Base-by-base conservation (phyloP, 2,113 vertebrate genomes). In the Artemisiospiza belli region DNA sequence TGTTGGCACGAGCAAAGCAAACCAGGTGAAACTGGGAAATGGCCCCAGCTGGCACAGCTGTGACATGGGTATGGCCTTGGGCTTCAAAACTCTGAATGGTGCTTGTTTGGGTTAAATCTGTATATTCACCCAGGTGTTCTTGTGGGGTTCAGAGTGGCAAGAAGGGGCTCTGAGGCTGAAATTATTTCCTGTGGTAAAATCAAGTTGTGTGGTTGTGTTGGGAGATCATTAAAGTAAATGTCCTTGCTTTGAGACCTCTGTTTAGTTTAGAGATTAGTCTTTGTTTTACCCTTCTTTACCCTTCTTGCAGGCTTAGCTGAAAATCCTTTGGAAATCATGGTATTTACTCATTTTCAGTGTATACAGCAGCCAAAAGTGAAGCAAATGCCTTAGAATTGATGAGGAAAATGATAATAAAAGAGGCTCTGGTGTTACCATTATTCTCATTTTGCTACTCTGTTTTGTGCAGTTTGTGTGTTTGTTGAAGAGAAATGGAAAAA, bases 321-420 rank as follows among this genome's bases (percentile, higher is more conserved):
- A 86, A 49, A 27, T 69, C 23, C 23, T 59, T 82, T 69, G 54
- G 15, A 69, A 46, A 47, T 63, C 5, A 4, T 28, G 12, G 5
- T 13, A 12, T 79, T 86, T 76, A 20, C 17, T 91, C 4, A 35
- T 79, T 79, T 83, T 79, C 47, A 51, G n/a, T 46, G 28, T 20
- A 28, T 17, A 15, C 22, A 33, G 72, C 39, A 80, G 25, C 33
- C 43, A 68, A 55, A 89, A 63, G 20, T 23, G 10, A 82, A 59
- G 35, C 28, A 33, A 76, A 35, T 0, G 0, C 17, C 24, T 87
- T 62, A 57, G 0, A 3, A 7, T 5, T 4, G 2, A 63, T 68
- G 25, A 81, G 74, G 54, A 72, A 66, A 87, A 63, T 10, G 6
- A 19, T 24, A 76, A 59, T n/a, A 52, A 52, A 46, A 24, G 39